Evolutionary conservation across 2,113 vertebrate genomes (phyloP).

Genomic region (Malurus alboscapulatus): DNA sequence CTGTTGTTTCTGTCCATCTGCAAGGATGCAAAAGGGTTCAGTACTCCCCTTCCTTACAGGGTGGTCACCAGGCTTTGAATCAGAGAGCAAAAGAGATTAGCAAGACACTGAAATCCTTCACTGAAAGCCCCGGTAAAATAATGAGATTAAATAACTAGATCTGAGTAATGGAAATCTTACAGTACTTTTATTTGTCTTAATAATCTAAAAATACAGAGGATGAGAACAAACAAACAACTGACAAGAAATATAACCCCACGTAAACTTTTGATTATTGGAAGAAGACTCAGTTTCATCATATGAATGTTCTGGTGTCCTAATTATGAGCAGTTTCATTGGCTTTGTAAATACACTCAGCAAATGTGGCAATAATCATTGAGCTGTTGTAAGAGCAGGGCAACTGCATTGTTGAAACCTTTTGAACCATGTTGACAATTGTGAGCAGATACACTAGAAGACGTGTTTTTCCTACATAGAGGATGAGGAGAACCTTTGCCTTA

Average conservation of each 20-base stretch:
- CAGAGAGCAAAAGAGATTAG: neutral
- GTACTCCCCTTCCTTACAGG: neutral
- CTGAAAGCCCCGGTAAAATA: neutral
- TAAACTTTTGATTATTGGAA: neutral
- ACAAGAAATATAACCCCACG: neutral
- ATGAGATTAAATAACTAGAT: neutral
- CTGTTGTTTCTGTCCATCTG: neutral
- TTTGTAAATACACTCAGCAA: neutral
- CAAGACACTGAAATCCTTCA: neutral
- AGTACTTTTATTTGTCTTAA: slow-evolving; percentile 21
- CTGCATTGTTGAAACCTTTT: neutral
- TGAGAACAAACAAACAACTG: neutral
- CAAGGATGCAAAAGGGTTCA: neutral
- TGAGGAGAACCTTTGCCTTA: neutral
- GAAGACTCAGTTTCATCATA: neutral
- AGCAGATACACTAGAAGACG: neutral
- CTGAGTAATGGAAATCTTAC: neutral
- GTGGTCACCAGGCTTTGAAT: neutral
- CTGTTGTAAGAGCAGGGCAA: neutral
- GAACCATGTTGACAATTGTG: neutral
- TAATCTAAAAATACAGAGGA: neutral
- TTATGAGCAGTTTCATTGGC: neutral
- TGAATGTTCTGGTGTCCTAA: neutral
- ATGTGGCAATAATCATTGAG: neutral
- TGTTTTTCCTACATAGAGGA: neutral